These are phyloP conservation scores for Formica exsecta DNA, from an alignment of 1,140 invertebrate species.

Conservation along the genomic window DNA sequence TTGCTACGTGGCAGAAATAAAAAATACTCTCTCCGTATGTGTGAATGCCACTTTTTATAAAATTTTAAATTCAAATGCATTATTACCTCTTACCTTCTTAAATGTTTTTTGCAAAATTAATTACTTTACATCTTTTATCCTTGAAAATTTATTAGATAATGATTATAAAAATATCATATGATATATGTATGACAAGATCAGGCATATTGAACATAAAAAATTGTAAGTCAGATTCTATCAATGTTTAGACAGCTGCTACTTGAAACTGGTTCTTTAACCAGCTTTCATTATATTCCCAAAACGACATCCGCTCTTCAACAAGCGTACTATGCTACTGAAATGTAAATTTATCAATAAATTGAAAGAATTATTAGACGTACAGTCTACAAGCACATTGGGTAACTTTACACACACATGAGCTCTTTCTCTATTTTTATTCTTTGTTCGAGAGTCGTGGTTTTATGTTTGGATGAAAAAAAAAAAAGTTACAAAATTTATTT, in stretches of 20 bases:
- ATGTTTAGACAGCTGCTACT: slow-evolving; percentile 78
- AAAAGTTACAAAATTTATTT: background rate
- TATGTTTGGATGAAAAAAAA: background rate
- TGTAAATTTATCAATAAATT: slow-evolving; percentile 47
- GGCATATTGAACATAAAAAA: slow-evolving; percentile 52
- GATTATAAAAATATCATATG: background rate
- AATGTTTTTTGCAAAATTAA: background rate
- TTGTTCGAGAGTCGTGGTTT: background rate
- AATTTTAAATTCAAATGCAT: background rate
- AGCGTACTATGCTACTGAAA: slow-evolving; percentile 23
- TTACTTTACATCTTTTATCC: background rate
- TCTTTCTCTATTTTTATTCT: slow-evolving; percentile 7
- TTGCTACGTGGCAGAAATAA: background rate
- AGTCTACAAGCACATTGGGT: background rate
- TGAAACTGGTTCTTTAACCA: slow-evolving; percentile 74
- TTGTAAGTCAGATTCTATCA: slow-evolving; percentile 59
- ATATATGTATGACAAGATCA: background rate
- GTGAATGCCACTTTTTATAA: background rate
- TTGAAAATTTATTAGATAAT: background rate
- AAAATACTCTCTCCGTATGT: background rate
- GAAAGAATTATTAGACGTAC: slow-evolving; percentile 1
- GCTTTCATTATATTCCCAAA: slow-evolving; percentile 62
- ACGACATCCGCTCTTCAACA: slow-evolving; percentile 66
- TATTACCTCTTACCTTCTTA: background rate
- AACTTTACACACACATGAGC: background rate